Evolutionary conservation across 2,797 vertebrate species (phyloP).

Genomic region (Mionectes olivaceus): DNA sequence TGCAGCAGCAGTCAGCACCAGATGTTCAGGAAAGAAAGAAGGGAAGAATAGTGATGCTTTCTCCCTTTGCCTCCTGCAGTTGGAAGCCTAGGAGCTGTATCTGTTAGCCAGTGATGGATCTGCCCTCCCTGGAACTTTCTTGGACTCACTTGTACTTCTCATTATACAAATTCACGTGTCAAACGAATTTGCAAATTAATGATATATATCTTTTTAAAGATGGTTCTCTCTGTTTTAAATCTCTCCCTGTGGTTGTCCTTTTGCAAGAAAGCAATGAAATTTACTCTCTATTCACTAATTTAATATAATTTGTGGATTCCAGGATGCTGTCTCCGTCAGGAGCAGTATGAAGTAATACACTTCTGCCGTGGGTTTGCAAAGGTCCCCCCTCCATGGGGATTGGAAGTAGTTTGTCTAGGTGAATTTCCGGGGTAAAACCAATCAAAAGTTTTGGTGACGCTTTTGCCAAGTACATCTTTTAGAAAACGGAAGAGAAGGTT

Average conservation of each 20-base stretch:
- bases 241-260: not conserved
- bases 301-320: not conserved
- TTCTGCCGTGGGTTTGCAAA: not conserved
- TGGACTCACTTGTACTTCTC: not conserved
- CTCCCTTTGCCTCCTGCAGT: rapidly evolving
- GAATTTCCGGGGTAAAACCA: too few relatives aligned
- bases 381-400: too few relatives aligned
- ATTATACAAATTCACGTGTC: not conserved
- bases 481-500: too few relatives aligned
- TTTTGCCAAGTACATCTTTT: too few relatives aligned
- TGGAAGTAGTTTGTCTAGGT: too few relatives aligned
- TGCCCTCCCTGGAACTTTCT: not conserved
- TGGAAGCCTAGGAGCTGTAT: not conserved
- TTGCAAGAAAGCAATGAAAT: not conserved
- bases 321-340: not conserved
- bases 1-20: not conserved
- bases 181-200: not conserved
- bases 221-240: not conserved
- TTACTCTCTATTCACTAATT: not conserved
- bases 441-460: too few relatives aligned
- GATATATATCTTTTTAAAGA: not conserved
- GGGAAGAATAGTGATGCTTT: not conserved
- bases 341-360: not conserved
- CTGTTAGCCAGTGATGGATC: not conserved
- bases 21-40: not conserved